Conservation (phyloP, 1,140 invertebrate genomes). For the Ips typographus region DNA sequence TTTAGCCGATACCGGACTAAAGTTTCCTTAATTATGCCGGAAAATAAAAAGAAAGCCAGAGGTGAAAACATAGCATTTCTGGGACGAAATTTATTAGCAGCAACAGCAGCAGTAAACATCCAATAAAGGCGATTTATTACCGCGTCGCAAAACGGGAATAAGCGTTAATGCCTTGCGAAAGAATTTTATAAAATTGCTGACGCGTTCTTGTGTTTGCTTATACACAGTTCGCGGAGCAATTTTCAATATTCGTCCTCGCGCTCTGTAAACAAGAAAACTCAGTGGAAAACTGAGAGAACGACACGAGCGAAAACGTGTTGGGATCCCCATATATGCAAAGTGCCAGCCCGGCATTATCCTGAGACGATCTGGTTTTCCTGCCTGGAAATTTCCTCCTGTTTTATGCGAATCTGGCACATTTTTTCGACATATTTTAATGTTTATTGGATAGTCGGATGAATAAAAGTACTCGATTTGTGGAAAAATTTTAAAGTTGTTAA, state of each 20-base stretch:
- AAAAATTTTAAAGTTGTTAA: no score
- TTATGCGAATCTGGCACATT: no score
- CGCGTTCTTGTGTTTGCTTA: constrained; percentile 3
- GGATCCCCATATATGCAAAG: constrained; percentile 1
- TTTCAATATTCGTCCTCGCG: constrained; percentile 1
- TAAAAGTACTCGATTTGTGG: no score
- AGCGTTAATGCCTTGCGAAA: background rate
- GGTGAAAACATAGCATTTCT: no score
- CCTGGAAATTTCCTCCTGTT: no score
- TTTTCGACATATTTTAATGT: no score
- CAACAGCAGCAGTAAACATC: background rate
- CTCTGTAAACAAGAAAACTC: constrained; percentile 2
- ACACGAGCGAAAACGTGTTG: background rate
- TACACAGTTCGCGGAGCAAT: constrained; percentile 1
- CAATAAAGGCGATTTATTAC: constrained; percentile 3
- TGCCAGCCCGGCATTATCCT: background rate
- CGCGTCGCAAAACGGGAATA: background rate
- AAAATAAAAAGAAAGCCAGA: no score
- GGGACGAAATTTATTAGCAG: background rate
- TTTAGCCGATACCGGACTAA: no score
- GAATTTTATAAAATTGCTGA: constrained; percentile 6
- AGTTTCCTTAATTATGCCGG: no score
- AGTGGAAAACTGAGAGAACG: background rate
- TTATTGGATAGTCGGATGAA: no score
- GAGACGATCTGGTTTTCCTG: background rate